Percentiles rank a stretch among this genome's conserved stretches.
Evolutionary conservation across 2,113 vertebrate genomes (phyloP).

Genomic region (Campylomormyrus tamandua): DNA sequence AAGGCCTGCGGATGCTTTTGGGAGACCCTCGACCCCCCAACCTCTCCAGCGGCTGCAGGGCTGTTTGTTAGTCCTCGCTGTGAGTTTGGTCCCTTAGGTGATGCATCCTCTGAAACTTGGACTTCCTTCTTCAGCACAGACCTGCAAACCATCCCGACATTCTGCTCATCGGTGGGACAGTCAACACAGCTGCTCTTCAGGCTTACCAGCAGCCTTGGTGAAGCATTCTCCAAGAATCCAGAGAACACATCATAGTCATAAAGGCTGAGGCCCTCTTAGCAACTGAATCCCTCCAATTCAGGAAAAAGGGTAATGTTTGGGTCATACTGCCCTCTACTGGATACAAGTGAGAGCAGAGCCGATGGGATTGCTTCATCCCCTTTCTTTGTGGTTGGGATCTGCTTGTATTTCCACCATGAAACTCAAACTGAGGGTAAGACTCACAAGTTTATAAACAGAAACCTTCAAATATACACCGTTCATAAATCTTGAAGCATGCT

Average conservation of each 20-base stretch:
- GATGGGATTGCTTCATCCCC: background rate
- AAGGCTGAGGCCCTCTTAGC: background rate
- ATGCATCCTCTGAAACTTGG: background rate
- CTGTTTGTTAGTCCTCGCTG: background rate
- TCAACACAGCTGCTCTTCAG: background rate
- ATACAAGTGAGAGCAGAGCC: background rate
- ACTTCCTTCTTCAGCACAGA: background rate
- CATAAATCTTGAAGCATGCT: background rate
- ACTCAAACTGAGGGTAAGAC: background rate
- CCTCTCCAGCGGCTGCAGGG: background rate
- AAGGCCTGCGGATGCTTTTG: background rate
- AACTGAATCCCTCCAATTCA: background rate
- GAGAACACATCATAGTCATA: background rate
- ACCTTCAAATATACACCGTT: background rate
- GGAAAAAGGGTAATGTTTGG: background rate
- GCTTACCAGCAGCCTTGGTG: background rate
- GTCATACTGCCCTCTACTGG: constrained; percentile 20
- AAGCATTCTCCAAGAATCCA: background rate
- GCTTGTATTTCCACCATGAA: background rate
- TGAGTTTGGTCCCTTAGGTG: background rate
- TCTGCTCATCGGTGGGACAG: background rate
- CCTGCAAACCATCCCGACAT: background rate
- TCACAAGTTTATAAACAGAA: background rate
- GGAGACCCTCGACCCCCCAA: background rate
- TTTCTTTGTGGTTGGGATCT: background rate